Conservation (phyloP, 2,113 vertebrate species). For the Ivindomyrus marchei region DNA sequence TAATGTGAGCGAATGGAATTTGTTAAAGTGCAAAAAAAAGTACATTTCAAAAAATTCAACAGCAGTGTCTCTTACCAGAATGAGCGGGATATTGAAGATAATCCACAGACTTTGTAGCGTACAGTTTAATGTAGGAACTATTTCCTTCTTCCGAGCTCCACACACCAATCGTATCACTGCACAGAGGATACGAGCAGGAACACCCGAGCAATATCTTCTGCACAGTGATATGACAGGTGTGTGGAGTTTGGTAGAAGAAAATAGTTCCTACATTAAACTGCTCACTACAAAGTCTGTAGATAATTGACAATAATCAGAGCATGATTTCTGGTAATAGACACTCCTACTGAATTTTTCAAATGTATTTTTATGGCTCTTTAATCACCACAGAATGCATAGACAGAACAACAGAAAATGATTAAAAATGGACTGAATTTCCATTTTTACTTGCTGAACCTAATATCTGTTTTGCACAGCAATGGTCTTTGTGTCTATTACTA, state of each 20-base stretch:
- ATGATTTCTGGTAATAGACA: neutral
- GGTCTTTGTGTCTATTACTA: neutral
- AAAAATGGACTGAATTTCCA: neutral
- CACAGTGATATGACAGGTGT: neutral
- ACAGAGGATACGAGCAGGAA: neutral
- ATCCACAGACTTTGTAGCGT: no score
- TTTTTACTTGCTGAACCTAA: neutral
- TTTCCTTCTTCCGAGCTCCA: neutral
- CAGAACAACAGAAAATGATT: neutral
- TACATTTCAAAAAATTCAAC: neutral
- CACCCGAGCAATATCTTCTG: neutral
- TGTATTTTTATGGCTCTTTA: neutral
- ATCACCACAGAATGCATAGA: neutral
- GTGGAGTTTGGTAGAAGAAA: neutral
- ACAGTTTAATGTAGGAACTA: neutral
- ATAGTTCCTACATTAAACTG: neutral
- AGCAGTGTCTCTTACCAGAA: neutral
- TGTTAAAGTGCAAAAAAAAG: neutral
- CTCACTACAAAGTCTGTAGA: neutral
- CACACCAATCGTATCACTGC: neutral
- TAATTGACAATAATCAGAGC: neutral
- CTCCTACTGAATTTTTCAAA: neutral
- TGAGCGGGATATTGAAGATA: neutral
- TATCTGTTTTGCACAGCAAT: neutral
- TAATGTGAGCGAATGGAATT: neutral